These are phyloP conservation scores for Corvus hawaiiensis DNA, from an alignment of 2,113 vertebrate species.

Conservation along the genomic window DNA sequence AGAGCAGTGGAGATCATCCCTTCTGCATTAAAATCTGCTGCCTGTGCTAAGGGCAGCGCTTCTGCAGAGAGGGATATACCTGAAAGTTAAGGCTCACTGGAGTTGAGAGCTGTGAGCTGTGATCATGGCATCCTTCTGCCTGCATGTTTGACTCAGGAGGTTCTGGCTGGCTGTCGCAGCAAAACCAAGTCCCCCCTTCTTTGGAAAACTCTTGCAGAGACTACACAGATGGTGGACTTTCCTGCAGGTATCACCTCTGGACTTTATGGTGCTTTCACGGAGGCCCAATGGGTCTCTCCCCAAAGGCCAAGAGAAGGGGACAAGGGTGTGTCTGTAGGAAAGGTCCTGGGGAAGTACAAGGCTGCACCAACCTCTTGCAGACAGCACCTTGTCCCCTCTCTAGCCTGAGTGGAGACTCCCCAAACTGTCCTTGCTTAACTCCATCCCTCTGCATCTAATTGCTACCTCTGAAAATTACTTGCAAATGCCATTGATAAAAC, in stretches of 20 bases:
- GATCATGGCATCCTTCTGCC: background rate
- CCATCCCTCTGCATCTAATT: background rate
- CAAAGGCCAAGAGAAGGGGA: background rate
- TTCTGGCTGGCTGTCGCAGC: background rate
- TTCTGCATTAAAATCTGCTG: background rate
- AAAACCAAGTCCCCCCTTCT: background rate
- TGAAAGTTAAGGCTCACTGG: background rate
- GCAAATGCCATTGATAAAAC: background rate
- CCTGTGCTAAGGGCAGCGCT: background rate
- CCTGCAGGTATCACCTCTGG: background rate
- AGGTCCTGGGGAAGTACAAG: background rate
- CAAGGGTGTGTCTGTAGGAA: background rate
- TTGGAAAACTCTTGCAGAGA: background rate
- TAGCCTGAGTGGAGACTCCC: background rate
- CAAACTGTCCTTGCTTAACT: background rate
- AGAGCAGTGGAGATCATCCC: background rate
- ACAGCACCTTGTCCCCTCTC: background rate
- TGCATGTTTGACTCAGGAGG: background rate
- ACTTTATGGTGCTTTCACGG: background rate
- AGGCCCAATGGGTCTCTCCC: background rate
- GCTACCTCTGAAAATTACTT: background rate
- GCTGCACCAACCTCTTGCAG: background rate
- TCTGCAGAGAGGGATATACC: background rate
- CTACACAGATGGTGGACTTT: background rate
- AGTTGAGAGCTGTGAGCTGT: background rate